phyloP scores from a whole-genome alignment of 2,888 invertebrate genomes.

The Dasypogon diadema region DNA sequence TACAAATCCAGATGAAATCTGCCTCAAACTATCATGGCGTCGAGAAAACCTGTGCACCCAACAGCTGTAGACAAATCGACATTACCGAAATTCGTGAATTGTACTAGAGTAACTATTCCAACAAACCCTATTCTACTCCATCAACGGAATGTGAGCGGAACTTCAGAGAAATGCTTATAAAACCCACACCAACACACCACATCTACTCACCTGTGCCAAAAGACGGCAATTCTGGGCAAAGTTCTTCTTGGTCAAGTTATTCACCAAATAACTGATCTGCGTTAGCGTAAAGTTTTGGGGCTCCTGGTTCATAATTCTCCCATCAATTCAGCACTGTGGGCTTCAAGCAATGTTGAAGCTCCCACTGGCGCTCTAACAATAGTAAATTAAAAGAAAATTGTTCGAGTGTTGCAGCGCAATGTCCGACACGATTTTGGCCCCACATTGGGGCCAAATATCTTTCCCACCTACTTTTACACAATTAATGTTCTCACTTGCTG shows the following conservation, averaged over 20 bases:
- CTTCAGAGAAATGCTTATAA: not conserved
- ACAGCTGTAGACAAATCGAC: conserved; percentile 32
- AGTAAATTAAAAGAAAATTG: conserved; percentile 45
- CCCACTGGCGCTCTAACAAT: conserved; percentile 59
- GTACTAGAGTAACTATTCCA: not conserved
- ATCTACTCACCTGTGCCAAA: conserved; percentile 83
- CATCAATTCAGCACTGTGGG: conserved; percentile 88
- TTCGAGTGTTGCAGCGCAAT: conserved; percentile 13
- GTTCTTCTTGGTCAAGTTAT: conserved; percentile 95
- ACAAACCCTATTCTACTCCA: not conserved
- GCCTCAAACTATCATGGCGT: conserved; percentile 65
- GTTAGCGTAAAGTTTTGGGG: conserved; percentile 98
- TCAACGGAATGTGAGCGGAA: not conserved
- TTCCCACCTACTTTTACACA: conserved; percentile 7
- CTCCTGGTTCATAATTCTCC: conserved; percentile 98
- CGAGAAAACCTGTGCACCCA: conserved; percentile 64
- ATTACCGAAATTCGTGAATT: not conserved
- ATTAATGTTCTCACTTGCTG: not conserved
- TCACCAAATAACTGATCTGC: conserved; percentile 98
- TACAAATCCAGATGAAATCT: conserved; percentile 15
- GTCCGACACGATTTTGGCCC: conserved; percentile 62
- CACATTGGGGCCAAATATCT: conserved; percentile 53
- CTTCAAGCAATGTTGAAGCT: conserved; percentile 94
- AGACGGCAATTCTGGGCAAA: conserved; percentile 90
- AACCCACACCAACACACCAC: conserved; percentile 4